A percentile compares a stretch with the other conserved stretches of the same genome.
phyloP scores from a whole-genome alignment of 2,113 vertebrate species.

The Elachura formosa region DNA sequence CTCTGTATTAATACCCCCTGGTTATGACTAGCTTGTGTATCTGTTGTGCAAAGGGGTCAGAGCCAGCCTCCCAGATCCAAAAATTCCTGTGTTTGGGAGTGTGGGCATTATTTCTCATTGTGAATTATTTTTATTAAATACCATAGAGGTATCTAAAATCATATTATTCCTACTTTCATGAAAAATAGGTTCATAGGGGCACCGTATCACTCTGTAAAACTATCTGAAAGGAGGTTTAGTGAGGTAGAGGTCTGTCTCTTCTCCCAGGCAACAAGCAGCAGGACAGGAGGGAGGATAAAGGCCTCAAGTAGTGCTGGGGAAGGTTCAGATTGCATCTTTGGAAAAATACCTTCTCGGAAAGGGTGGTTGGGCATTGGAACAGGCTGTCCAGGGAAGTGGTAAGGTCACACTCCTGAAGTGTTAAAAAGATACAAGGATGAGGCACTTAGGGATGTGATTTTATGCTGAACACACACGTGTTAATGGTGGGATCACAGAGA shows the following conservation, averaged over 20 bases:
- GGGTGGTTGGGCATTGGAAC: background rate
- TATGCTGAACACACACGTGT: background rate
- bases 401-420: background rate
- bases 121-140: background rate
- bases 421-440: background rate
- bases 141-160: background rate
- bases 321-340: background rate
- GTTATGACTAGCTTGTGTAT: rapidly evolving
- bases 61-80: background rate
- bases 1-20: background rate
- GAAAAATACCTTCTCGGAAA: background rate
- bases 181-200: background rate
- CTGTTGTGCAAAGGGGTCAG: background rate
- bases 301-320: background rate
- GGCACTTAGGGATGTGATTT: background rate
- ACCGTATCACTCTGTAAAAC: background rate
- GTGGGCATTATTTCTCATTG: background rate
- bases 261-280: background rate
- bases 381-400: background rate
- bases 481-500: background rate
- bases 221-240: background rate
- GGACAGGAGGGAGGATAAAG: background rate
- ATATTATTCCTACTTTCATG: background rate
- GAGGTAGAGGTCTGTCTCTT: background rate
- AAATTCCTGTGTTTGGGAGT: background rate